Conservation (phyloP, 2,888 invertebrate genomes). For the Drosophila longiperda region DNA sequence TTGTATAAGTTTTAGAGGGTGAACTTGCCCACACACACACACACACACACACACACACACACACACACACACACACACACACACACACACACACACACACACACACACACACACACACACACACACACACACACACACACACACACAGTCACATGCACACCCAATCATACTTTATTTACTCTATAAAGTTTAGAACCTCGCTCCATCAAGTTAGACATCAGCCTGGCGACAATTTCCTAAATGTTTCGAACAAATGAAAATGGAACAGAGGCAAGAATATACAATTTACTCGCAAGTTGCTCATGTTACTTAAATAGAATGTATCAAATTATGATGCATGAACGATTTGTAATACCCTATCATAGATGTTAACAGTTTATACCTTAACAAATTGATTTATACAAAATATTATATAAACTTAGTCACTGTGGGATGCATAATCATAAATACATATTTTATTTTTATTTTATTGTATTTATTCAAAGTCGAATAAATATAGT, state of each 20-base stretch:
- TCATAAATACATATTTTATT: background rate
- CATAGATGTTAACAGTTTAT: background rate
- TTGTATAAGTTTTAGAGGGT: conserved; percentile 58
- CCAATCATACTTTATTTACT: conserved; percentile 62
- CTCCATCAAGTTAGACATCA: conserved; percentile 35
- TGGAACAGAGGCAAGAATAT: conserved; percentile 42
- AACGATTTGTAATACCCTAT: conserved; percentile 11
- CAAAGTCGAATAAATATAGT: background rate
- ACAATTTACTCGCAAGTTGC: conserved; percentile 45
- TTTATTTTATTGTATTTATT: background rate
- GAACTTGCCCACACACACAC: conserved; percentile 22
- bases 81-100: conserved; percentile 6
- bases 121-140: background rate
- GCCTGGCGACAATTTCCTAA: conserved; percentile 73
- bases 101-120: conserved; percentile 31
- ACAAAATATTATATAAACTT: background rate
- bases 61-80: conserved; percentile 10
- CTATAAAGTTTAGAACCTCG: conserved; percentile 58
- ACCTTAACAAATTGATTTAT: background rate
- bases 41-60: conserved; percentile 6
- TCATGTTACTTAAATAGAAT: conserved; percentile 46
- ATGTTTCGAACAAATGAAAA: conserved; percentile 70
- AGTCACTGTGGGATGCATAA: background rate
- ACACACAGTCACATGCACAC: conserved; percentile 18
- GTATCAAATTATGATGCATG: conserved; percentile 1